Percentiles rank a stretch among this genome's conserved stretches.
Evolutionary conservation across 2,113 vertebrate species (phyloP).

Genomic region (Platycercus adscitus): DNA sequence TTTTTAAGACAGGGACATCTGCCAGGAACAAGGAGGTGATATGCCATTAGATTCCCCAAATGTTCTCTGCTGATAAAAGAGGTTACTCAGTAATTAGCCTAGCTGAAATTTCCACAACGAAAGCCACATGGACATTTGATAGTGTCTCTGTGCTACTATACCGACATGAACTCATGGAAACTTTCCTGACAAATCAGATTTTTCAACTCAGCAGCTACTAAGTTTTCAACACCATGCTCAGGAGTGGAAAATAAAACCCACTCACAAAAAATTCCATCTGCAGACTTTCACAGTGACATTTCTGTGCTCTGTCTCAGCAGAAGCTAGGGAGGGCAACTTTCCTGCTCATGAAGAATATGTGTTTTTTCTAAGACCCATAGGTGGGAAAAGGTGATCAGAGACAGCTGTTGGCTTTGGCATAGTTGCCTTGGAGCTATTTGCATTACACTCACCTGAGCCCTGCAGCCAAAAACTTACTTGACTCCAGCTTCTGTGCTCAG

Average conservation of each 20-base stretch:
- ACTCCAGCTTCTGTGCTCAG: not conserved
- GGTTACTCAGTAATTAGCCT: not conserved
- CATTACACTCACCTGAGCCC: not conserved
- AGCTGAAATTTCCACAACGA: not conserved
- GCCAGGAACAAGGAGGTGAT: not conserved
- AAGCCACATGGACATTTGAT: not conserved
- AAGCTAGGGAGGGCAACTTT: not conserved
- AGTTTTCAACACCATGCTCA: not conserved
- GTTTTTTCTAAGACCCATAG: not conserved
- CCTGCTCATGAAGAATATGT: not conserved
- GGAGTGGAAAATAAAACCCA: not conserved
- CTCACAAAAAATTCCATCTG: not conserved
- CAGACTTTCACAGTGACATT: not conserved
- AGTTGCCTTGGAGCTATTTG: not conserved
- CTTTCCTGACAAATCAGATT: not conserved
- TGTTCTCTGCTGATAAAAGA: not conserved
- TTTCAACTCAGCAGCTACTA: not conserved
- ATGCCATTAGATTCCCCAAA: not conserved
- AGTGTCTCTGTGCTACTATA: rapidly evolving
- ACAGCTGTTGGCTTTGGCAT: not conserved
- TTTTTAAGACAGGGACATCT: not conserved
- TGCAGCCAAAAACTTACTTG: not conserved
- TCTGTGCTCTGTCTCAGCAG: not conserved
- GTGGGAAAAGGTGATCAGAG: not conserved
- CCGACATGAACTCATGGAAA: not conserved